Percentiles rank a stretch among this genome's conserved stretches.
Conservation (phyloP, 2,797 vertebrate species). For the Chaetodon trifasciatus region DNA sequence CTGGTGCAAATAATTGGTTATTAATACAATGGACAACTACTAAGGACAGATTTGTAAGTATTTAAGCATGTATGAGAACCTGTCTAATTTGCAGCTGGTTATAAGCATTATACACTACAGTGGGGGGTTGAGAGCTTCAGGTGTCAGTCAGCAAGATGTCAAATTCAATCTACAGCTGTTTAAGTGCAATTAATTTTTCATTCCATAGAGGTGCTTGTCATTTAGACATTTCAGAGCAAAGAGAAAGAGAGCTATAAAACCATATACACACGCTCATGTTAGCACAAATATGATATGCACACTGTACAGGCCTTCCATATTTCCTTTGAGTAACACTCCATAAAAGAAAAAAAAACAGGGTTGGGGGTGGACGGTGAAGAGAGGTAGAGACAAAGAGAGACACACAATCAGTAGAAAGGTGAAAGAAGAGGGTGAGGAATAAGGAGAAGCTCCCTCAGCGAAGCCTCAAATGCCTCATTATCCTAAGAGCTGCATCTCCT, state of each 20-base stretch:
- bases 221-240: not conserved
- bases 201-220: slow-evolving; percentile 3
- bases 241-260: not conserved
- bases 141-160: slow-evolving; percentile 52
- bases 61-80: slow-evolving; percentile 58
- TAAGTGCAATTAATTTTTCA: slow-evolving; percentile 26
- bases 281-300: slow-evolving; percentile 1
- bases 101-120: slow-evolving; percentile 21
- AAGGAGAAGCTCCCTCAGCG: slow-evolving; percentile 38
- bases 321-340: slow-evolving; percentile 19
- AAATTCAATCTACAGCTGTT: slow-evolving; percentile 17
- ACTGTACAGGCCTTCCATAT: not conserved
- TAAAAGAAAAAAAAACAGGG: not conserved
- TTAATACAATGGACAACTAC: slow-evolving; percentile 47
- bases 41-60: slow-evolving; percentile 41
- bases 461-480: slow-evolving; percentile 73
- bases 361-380: not conserved
- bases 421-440: slow-evolving; percentile 38
- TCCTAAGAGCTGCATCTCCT: slow-evolving; percentile 69
- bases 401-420: slow-evolving; percentile 48
- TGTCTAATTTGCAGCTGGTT: slow-evolving; percentile 49
- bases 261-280: not conserved
- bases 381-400: slow-evolving; percentile 26
- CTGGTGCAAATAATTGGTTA: slow-evolving; percentile 64
- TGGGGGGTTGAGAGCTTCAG: slow-evolving; percentile 32